A percentile compares a stretch with the other conserved stretches of the same genome.
Conservation (phyloP, 1,140 invertebrate species). For the Chironomus tepperi region DNA sequence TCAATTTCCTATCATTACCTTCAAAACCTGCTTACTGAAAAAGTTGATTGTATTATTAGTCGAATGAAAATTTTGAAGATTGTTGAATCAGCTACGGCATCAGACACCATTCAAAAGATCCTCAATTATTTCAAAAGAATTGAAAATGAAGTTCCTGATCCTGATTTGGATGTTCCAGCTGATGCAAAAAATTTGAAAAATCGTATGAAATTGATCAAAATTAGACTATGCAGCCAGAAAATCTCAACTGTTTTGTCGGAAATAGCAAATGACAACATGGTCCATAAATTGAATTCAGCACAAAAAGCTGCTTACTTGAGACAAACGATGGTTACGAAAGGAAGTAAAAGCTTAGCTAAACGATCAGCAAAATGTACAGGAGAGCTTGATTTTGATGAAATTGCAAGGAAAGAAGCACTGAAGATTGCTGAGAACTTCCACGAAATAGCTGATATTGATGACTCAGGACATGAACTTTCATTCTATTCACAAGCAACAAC, state of each 20-base stretch:
- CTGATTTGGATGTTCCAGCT: background rate
- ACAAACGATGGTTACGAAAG: background rate
- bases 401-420: background rate
- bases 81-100: background rate
- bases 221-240: background rate
- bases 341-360: background rate
- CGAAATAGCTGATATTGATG: background rate
- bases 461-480: background rate
- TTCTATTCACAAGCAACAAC: background rate
- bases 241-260: background rate
- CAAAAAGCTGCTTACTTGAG: background rate
- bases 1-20: background rate
- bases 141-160: background rate
- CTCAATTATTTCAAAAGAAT: background rate
- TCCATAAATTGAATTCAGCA: background rate
- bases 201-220: no score
- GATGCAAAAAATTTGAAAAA: no score
- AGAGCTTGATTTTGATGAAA: background rate
- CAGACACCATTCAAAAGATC: background rate
- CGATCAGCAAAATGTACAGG: background rate
- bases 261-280: background rate
- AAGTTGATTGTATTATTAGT: background rate
- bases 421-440: background rate
- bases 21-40: background rate
- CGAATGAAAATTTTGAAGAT: constrained; percentile 1